Conservation (phyloP, 2,797 vertebrate genomes). For the Tinamus major region DNA sequence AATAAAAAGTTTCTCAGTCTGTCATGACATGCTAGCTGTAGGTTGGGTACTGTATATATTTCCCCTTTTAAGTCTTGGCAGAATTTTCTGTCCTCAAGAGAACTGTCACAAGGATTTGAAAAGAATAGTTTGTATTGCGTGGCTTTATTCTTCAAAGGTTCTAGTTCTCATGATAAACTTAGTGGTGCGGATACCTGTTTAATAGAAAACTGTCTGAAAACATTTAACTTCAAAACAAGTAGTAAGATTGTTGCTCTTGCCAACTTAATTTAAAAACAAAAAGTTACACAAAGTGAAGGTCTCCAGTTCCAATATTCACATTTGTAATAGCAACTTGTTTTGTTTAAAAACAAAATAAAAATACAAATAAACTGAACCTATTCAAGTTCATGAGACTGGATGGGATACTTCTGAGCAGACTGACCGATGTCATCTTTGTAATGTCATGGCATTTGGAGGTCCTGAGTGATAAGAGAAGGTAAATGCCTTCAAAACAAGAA, state of each 20-base stretch:
- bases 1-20: not conserved
- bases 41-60: not conserved
- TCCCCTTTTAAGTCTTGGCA: not conserved
- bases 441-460: not conserved
- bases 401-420: not conserved
- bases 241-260: not conserved
- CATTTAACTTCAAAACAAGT: not conserved
- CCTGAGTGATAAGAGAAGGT: not conserved
- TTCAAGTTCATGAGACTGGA: not conserved
- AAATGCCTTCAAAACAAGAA: not conserved
- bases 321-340: not conserved
- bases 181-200: not conserved
- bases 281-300: not conserved
- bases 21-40: fast-evolving
- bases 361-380: not conserved
- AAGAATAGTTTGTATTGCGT: not conserved
- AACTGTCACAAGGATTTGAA: not conserved
- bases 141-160: not conserved
- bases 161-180: not conserved
- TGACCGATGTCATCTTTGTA: not conserved
- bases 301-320: not conserved
- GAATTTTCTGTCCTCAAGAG: not conserved
- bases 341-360: not conserved
- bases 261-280: not conserved
- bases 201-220: not conserved